A percentile compares a stretch with the other conserved stretches of the same genome.
These are phyloP conservation scores for Prietella phreatophila DNA, from an alignment of 2,113 vertebrate species.

Conservation along the genomic window DNA sequence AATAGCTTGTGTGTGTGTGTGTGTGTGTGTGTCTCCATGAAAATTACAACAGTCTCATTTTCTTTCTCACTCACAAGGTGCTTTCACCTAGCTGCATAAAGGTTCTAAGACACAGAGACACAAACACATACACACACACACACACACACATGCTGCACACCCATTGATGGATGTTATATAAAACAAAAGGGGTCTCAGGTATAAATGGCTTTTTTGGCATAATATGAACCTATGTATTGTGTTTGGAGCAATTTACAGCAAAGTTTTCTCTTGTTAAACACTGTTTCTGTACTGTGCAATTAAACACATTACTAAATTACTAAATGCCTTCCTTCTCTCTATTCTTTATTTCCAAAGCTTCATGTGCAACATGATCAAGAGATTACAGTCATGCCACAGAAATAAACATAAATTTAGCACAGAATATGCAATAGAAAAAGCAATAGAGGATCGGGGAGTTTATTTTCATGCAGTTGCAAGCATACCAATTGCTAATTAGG, in stretches of 20 bases:
- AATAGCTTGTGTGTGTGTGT: conserved; percentile 41
- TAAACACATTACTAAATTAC: not conserved
- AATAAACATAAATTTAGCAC: not conserved
- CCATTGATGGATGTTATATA: conserved; percentile 1
- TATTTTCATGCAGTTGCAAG: conserved; percentile 9
- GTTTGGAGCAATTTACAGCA: conserved; percentile 20
- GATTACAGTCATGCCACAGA: not conserved
- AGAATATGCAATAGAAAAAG: not conserved
- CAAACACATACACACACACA: conserved; percentile 14
- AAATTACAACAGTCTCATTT: conserved; percentile 50
- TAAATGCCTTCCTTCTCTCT: not conserved
- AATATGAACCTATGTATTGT: conserved; percentile 11
- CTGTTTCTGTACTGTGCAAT: conserved; percentile 2
- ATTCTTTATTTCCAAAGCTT: not conserved
- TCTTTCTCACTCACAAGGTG: conserved; percentile 4
- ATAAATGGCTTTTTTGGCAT: conserved; percentile 4
- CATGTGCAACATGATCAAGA: not conserved
- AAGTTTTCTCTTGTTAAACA: conserved; percentile 34
- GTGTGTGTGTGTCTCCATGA: conserved; percentile 46
- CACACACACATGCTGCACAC: not conserved
- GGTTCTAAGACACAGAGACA: not conserved
- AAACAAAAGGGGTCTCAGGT: conserved; percentile 28
- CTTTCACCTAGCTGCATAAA: not conserved
- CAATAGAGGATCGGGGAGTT: not conserved
- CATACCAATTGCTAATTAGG: not conserved